Conservation (phyloP, 2,888 invertebrate species). For the Gandaritis pyraliata region DNA sequence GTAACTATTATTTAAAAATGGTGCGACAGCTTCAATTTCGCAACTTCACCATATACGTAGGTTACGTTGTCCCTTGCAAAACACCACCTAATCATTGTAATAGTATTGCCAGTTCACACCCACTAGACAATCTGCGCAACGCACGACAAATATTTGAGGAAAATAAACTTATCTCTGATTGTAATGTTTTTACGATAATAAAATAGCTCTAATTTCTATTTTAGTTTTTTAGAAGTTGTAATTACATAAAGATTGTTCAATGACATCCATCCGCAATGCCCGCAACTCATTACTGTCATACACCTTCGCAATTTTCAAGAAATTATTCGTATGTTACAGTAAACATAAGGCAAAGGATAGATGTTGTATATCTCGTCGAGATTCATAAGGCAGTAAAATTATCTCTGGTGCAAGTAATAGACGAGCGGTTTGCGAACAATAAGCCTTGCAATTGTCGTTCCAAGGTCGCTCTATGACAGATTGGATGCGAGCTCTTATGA, state of each 20-base stretch:
- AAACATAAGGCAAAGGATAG: neutral
- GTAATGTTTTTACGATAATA: neutral
- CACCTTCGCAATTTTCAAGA: conserved; percentile 3
- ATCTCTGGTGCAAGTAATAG: conserved; percentile 36
- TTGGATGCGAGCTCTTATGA: conserved; percentile 48
- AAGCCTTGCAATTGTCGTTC: conserved; percentile 48
- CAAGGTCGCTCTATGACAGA: conserved; percentile 57
- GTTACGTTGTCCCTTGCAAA: conserved; percentile 9
- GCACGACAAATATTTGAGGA: conserved; percentile 15
- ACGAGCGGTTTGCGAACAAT: conserved; percentile 50
- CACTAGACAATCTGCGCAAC: conserved; percentile 22
- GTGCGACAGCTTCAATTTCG: neutral
- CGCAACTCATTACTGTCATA: no score
- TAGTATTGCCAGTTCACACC: conserved; percentile 22
- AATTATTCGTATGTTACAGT: neutral
- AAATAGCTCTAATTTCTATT: conserved; percentile 3
- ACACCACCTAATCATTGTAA: conserved; percentile 18
- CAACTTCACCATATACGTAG: neutral
- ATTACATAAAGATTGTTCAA: neutral
- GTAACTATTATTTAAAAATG: neutral
- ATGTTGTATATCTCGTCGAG: neutral
- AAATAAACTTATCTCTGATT: conserved; percentile 7
- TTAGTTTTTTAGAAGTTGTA: neutral
- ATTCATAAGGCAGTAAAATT: conserved; percentile 6
- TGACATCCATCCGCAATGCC: no score